A percentile compares a stretch with the other conserved stretches of the same genome.
Evolutionary conservation across 2,888 invertebrate species (phyloP).

Genomic region (Idaea dimidiata): DNA sequence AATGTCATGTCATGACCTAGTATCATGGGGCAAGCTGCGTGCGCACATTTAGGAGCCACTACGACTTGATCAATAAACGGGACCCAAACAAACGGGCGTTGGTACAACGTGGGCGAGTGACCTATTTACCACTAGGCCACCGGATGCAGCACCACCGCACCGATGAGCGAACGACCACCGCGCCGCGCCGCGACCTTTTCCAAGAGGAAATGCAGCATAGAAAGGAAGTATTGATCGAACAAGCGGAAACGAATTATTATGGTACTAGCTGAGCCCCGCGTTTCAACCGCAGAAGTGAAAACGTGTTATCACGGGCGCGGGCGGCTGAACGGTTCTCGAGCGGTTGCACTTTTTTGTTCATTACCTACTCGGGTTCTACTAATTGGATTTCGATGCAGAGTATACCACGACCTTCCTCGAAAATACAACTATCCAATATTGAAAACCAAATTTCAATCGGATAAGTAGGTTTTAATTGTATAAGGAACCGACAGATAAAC

Average conservation of each 20-base stretch:
- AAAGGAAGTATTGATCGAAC: background rate
- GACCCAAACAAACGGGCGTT: slow-evolving; percentile 75
- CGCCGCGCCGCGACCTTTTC: background rate
- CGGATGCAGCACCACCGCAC: slow-evolving; percentile 32
- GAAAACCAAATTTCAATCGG: no score
- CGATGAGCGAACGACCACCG: slow-evolving; percentile 1
- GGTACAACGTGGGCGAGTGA: slow-evolving; percentile 66
- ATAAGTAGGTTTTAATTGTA: no score
- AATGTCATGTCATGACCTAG: slow-evolving; percentile 27
- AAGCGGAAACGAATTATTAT: background rate
- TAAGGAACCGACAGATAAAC: no score
- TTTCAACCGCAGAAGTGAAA: no score
- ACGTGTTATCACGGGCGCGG: no score
- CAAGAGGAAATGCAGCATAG: background rate
- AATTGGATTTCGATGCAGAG: no score
- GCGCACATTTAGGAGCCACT: slow-evolving; percentile 50
- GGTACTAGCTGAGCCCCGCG: no score
- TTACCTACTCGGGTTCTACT: no score
- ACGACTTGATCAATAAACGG: slow-evolving; percentile 62
- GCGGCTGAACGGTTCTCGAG: no score
- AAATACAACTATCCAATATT: no score
- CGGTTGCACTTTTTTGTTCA: no score
- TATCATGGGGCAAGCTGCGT: slow-evolving; percentile 47
- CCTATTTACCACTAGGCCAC: slow-evolving; percentile 58
- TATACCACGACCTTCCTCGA: no score